A percentile compares a stretch with the other conserved stretches of the same genome.
Conservation (phyloP, 1,140 invertebrate species). For the Spodoptera litura region DNA sequence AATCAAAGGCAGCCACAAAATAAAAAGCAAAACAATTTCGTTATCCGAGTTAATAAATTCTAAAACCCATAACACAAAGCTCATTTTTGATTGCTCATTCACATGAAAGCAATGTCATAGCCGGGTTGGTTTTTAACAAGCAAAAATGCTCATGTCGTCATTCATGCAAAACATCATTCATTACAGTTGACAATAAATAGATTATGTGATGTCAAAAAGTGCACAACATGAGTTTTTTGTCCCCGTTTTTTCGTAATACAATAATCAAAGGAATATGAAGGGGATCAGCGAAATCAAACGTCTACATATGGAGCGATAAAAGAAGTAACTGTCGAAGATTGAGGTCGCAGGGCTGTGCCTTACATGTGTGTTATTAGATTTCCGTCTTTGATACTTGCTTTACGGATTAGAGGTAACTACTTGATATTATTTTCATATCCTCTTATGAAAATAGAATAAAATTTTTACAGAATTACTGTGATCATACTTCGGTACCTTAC, state of each 20-base stretch:
- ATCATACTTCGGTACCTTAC: too few relatives aligned
- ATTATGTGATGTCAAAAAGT: constrained; percentile 81
- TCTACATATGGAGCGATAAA: constrained; percentile 82
- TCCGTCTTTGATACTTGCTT: neutral
- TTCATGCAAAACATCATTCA: constrained; percentile 78
- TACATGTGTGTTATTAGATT: neutral
- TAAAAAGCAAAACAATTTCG: constrained; percentile 32
- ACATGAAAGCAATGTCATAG: constrained; percentile 63
- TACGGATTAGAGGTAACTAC: too few relatives aligned
- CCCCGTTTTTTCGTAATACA: constrained; percentile 77
- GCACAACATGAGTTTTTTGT: constrained; percentile 72
- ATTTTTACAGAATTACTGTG: too few relatives aligned
- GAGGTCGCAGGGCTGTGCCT: constrained; percentile 64
- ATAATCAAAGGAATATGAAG: constrained; percentile 84
- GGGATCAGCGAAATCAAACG: constrained; percentile 77
- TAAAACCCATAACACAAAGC: constrained; percentile 51
- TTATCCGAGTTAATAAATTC: constrained; percentile 39
- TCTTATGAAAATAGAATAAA: too few relatives aligned
- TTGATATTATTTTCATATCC: too few relatives aligned
- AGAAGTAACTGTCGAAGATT: constrained; percentile 70
- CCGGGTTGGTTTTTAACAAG: constrained; percentile 60
- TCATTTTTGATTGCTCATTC: constrained; percentile 62
- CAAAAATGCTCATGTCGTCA: constrained; percentile 61
- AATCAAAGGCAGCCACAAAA: constrained; percentile 13
- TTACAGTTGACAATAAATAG: constrained; percentile 81